A percentile compares a stretch with the other conserved stretches of the same genome.
These are phyloP conservation scores for Protomyctophum bolini DNA, from an alignment of 2,113 vertebrate genomes.

Conservation along the genomic window DNA sequence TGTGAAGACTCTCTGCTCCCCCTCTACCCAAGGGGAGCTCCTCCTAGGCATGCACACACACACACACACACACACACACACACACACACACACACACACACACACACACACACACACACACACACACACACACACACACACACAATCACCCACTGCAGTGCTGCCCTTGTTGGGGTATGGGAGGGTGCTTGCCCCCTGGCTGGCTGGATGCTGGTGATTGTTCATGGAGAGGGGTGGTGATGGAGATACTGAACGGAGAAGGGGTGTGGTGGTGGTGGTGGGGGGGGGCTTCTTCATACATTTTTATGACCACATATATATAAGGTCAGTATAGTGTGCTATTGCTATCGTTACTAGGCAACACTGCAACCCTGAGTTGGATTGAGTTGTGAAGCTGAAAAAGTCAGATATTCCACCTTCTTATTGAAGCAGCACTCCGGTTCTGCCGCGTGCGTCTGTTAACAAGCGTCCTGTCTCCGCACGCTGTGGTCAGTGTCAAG, in stretches of 20 bases:
- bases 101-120: slow-evolving; percentile 24
- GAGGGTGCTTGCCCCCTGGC: slow-evolving; percentile 66
- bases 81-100: slow-evolving; percentile 24
- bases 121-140: slow-evolving; percentile 14
- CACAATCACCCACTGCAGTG: slow-evolving; percentile 58
- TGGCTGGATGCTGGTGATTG: slow-evolving; percentile 62
- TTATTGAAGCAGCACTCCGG: slow-evolving; percentile 65
- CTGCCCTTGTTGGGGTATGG: slow-evolving; percentile 56
- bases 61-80: slow-evolving; percentile 1
- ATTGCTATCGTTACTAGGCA: slow-evolving; percentile 85
- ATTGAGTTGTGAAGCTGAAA: slow-evolving; percentile 80
- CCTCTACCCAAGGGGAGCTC: slow-evolving; percentile 52
- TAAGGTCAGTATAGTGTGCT: slow-evolving; percentile 84
- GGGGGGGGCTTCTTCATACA: slow-evolving; percentile 78
- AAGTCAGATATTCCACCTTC: slow-evolving; percentile 78
- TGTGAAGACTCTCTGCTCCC: slow-evolving; percentile 43
- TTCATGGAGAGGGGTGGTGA: slow-evolving; percentile 51
- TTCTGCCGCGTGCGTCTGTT: slow-evolving; percentile 60
- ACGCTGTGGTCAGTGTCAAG: slow-evolving; percentile 48
- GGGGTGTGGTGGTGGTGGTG: slow-evolving; percentile 3
- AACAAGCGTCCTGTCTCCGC: slow-evolving; percentile 59
- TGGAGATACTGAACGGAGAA: slow-evolving; percentile 49
- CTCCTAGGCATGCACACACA: slow-evolving; percentile 25
- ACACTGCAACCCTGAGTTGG: slow-evolving; percentile 80
- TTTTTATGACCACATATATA: slow-evolving; percentile 87